A percentile compares a stretch with the other conserved stretches of the same genome.
phyloP scores from a whole-genome alignment of 2,888 invertebrate species.

The Oligia strigilis region DNA sequence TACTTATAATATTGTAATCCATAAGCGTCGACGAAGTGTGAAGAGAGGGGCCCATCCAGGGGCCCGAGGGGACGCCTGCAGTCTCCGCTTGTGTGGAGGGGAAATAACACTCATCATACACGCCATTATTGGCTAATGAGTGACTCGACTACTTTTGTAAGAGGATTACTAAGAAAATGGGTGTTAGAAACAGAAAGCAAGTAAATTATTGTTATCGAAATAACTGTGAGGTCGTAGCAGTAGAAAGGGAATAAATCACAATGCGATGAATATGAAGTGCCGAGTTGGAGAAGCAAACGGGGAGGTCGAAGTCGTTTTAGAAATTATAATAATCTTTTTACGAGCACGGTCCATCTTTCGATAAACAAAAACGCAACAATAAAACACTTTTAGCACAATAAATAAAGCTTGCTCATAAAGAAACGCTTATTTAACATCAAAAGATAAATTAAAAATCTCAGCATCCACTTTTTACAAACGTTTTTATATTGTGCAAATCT shows the following conservation, averaged over 20 bases:
- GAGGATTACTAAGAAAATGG: constrained; percentile 44
- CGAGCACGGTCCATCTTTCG: not conserved
- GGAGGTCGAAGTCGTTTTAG: not conserved
- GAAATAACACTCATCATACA: constrained; percentile 51
- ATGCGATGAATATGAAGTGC: constrained; percentile 1
- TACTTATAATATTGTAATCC: constrained; percentile 52
- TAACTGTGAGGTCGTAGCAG: not conserved
- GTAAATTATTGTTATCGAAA: constrained; percentile 32
- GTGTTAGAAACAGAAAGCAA: constrained; percentile 36
- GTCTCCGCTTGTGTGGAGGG: constrained; percentile 7
- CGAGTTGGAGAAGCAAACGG: not conserved
- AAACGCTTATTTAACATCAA: constrained; percentile 57
- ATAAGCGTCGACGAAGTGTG: constrained; percentile 54
- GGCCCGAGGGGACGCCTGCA: constrained; percentile 14
- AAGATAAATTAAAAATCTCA: constrained; percentile 60
- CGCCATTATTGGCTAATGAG: constrained; percentile 57
- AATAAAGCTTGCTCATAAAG: constrained; percentile 36
- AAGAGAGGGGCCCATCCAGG: constrained; percentile 30
- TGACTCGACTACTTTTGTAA: constrained; percentile 51
- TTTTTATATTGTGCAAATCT: constrained; percentile 68
- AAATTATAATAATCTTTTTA: not conserved
- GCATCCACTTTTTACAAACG: constrained; percentile 61
- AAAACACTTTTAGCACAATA: constrained; percentile 17
- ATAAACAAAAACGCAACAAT: constrained; percentile 5
- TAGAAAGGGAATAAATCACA: constrained; percentile 8